These are phyloP conservation scores for Trachemys scripta DNA, from an alignment of 2,113 vertebrate genomes.

Conservation along the genomic window DNA sequence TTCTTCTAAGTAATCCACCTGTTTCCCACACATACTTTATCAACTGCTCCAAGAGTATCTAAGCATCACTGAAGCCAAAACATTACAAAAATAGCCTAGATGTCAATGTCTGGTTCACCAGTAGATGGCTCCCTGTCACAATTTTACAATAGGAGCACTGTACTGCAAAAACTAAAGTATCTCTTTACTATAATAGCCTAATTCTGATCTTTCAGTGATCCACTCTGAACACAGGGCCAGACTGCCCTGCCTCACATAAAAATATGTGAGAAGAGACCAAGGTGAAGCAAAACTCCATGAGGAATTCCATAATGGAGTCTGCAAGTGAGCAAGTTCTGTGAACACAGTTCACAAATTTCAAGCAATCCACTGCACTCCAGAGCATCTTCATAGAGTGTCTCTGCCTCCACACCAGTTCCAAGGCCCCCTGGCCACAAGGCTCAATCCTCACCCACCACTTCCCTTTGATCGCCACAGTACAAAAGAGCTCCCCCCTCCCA, in stretches of 20 bases:
- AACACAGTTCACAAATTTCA: not conserved
- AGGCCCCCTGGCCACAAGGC: rapidly evolving
- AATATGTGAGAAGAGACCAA: not conserved
- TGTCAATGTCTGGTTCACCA: slow-evolving; percentile 13
- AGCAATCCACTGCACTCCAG: not conserved
- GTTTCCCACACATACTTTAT: not conserved
- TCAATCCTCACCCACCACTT: not conserved
- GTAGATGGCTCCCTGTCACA: slow-evolving; percentile 58
- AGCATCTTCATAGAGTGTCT: rapidly evolving
- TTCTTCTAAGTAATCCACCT: not conserved
- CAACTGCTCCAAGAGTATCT: not conserved
- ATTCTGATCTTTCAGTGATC: not conserved
- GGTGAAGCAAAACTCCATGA: not conserved
- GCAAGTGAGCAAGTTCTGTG: not conserved
- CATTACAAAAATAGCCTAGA: not conserved
- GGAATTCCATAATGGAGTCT: not conserved
- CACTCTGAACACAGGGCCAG: not conserved
- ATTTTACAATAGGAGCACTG: not conserved
- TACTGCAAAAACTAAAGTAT: not conserved
- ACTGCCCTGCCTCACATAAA: not conserved
- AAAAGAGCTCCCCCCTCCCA: not conserved
- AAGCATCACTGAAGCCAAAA: not conserved
- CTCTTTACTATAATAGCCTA: not conserved
- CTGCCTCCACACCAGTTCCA: rapidly evolving
- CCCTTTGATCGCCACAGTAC: rapidly evolving